These are phyloP conservation scores for Brachionus rubens DNA, from an alignment of 1,140 invertebrate genomes.

Conservation along the genomic window DNA sequence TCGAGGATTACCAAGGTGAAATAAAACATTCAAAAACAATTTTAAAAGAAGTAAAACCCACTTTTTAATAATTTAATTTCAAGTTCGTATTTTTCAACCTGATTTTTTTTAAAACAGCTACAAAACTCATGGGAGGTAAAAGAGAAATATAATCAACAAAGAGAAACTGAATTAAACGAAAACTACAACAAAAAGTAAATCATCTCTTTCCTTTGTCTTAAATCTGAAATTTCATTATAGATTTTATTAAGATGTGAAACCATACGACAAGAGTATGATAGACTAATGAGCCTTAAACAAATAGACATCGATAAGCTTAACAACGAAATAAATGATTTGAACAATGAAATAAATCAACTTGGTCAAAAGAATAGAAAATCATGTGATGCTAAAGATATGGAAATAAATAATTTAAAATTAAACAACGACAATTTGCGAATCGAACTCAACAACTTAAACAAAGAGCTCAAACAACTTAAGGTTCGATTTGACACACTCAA, in stretches of 20 bases:
- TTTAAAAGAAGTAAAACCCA: background rate
- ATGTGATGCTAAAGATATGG: background rate
- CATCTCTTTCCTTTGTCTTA: background rate
- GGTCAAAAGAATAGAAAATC: background rate
- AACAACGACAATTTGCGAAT: background rate
- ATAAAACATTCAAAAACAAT: background rate
- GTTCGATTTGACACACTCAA: background rate
- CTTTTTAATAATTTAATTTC: background rate
- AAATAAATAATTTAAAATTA: background rate
- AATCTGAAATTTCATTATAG: background rate
- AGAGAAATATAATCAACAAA: background rate
- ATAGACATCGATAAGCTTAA: background rate
- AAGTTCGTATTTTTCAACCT: background rate
- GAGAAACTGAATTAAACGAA: background rate
- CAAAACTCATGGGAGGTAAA: background rate
- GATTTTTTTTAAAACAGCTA: background rate
- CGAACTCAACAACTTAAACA: background rate
- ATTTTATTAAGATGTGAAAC: background rate
- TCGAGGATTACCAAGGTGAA: conserved; percentile 1
- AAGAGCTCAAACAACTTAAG: conserved; percentile 26
- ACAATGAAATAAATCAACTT: background rate
- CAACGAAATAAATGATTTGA: background rate
- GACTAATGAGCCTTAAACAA: background rate
- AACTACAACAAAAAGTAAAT: conserved; percentile 9
- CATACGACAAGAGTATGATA: conserved; percentile 17